Percentiles rank a stretch among this genome's conserved stretches.
Conservation (phyloP, 2,888 invertebrate genomes). For the Fabriciana adippe region DNA sequence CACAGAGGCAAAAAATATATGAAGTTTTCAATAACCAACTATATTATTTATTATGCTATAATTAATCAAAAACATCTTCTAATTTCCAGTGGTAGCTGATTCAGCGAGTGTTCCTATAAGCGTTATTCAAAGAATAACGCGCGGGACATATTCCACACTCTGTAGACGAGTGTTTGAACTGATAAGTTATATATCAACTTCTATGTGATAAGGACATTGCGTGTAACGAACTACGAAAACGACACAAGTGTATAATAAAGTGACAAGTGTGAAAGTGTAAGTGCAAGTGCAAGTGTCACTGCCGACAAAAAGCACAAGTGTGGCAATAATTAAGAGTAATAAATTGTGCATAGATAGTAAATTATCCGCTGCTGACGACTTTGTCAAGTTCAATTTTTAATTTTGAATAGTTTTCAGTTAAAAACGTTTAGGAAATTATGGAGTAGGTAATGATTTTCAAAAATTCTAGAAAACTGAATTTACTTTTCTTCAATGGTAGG, state of each 20-base stretch:
- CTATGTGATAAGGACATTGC: constrained; percentile 48
- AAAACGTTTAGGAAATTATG: no score
- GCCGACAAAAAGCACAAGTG: constrained; percentile 7
- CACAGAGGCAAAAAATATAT: no score
- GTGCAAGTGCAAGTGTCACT: constrained; percentile 14
- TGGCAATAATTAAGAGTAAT: neutral
- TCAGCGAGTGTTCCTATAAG: constrained; percentile 78
- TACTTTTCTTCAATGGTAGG: no score
- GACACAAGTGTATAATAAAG: neutral
- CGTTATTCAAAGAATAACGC: constrained; percentile 79
- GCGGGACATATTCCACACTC: constrained; percentile 75
- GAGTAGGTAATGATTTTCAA: no score
- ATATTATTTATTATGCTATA: neutral
- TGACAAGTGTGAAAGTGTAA: constrained; percentile 7
- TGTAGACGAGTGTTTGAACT: constrained; percentile 52
- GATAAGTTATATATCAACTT: constrained; percentile 39
- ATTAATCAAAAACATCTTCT: neutral
- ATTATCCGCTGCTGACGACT: neutral
- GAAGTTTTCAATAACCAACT: no score
- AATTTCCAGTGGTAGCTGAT: constrained; percentile 78
- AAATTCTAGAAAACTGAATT: no score
- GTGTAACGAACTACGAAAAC: constrained; percentile 34
- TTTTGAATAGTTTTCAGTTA: no score
- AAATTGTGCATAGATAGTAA: neutral
- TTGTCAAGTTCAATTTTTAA: neutral